Percentiles rank a stretch among this genome's conserved stretches.
Conservation (phyloP, 2,113 vertebrate species). For the Tautogolabrus adspersus region DNA sequence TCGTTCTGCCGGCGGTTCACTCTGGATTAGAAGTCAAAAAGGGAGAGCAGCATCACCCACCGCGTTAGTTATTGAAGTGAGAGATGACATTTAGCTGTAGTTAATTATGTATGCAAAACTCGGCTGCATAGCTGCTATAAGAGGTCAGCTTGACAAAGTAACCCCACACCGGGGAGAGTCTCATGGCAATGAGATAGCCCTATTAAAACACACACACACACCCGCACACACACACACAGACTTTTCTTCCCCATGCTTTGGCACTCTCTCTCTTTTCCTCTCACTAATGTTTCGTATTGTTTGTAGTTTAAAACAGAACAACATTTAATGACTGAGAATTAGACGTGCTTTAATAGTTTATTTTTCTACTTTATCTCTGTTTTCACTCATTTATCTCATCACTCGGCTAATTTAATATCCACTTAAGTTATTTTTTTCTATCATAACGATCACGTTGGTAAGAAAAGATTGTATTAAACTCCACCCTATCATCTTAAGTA, state of each 20-base stretch:
- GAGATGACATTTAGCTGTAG: constrained; percentile 82
- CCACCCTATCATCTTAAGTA: constrained; percentile 14
- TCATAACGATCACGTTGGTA: constrained; percentile 22
- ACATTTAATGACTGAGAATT: constrained; percentile 20
- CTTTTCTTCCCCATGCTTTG: constrained; percentile 27
- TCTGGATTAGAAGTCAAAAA: constrained; percentile 73
- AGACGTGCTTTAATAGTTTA: neutral
- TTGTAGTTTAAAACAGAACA: constrained; percentile 26
- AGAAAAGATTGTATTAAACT: constrained; percentile 7
- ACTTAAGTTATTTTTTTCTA: constrained; percentile 22
- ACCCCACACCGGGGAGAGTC: constrained; percentile 76
- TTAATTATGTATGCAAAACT: constrained; percentile 86
- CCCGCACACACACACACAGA: constrained; percentile 22
- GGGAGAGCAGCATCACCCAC: constrained; percentile 75
- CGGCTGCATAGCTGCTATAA: constrained; percentile 73
- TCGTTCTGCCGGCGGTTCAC: constrained; percentile 53
- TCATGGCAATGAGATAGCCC: constrained; percentile 69
- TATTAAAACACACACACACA: constrained; percentile 74
- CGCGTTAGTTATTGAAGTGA: constrained; percentile 78
- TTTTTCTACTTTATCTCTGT: neutral
- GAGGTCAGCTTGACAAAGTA: constrained; percentile 83
- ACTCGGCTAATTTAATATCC: constrained; percentile 26
- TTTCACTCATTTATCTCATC: constrained; percentile 5
- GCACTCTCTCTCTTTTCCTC: constrained; percentile 40
- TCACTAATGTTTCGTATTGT: constrained; percentile 34